Percentiles rank a stretch among this genome's conserved stretches.
phyloP scores from a whole-genome alignment of 1,140 invertebrate species.

The Andricus grossulariae region DNA sequence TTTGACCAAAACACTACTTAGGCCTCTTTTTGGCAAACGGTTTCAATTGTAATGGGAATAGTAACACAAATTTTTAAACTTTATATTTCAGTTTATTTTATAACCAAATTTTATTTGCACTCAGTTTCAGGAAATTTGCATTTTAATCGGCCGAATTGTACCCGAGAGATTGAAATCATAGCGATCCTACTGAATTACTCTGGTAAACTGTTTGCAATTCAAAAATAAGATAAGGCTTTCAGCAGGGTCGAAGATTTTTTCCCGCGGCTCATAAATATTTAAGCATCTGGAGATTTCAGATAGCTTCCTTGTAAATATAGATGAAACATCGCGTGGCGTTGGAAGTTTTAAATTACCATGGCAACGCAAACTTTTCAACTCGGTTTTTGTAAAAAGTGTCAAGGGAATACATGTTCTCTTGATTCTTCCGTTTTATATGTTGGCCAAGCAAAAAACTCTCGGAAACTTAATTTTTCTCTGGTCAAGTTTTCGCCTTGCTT shows the following conservation, averaged over 20 bases:
- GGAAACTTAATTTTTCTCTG: constrained; percentile 8
- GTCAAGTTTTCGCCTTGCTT: constrained; percentile 16
- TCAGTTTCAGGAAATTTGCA: not conserved
- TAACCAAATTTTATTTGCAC: not conserved
- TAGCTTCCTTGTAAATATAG: not conserved
- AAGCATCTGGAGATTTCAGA: not conserved
- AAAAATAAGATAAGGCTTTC: not conserved
- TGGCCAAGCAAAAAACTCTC: not conserved
- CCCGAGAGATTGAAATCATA: constrained; percentile 3
- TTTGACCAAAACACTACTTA: no score
- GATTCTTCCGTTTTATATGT: not conserved
- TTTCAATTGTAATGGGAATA: not conserved
- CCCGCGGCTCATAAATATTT: constrained; percentile 3
- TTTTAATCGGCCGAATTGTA: not conserved
- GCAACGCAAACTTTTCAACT: not conserved
- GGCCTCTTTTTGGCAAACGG: no score
- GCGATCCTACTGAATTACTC: no score
- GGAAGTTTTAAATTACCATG: constrained; percentile 7
- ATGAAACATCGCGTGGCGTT: not conserved
- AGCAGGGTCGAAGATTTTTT: not conserved
- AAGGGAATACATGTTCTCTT: not conserved
- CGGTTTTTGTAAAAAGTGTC: not conserved
- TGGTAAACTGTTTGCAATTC: not conserved
- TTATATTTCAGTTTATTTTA: not conserved
- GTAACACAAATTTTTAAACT: not conserved